Percentiles rank a stretch among this genome's conserved stretches.
Evolutionary conservation across 2,113 vertebrate genomes (phyloP).

Genomic region (Neodontobutis hainanensis): DNA sequence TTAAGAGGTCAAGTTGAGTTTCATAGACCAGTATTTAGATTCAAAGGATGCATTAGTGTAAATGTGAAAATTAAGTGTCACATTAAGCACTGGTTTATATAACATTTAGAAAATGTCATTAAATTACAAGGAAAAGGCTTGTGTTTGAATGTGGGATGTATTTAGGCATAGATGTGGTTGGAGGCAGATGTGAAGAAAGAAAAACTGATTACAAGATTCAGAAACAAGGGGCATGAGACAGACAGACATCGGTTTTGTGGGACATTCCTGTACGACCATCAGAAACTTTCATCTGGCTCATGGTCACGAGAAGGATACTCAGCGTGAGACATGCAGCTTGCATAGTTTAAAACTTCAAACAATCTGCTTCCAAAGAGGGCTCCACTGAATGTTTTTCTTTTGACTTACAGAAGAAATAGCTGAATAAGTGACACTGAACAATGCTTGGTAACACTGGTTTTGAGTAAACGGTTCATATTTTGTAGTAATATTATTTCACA

Average conservation of each 20-base stretch:
- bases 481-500: too few species aligned
- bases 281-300: slow-evolving; percentile 58
- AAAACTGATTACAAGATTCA: slow-evolving; percentile 20
- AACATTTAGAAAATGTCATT: slow-evolving; percentile 20
- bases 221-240: not conserved
- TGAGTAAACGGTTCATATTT: too few species aligned
- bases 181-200: slow-evolving; percentile 50
- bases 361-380: slow-evolving; percentile 43
- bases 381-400: slow-evolving; percentile 25
- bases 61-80: slow-evolving; percentile 42
- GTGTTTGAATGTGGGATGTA: slow-evolving; percentile 17
- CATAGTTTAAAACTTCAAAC: slow-evolving; percentile 60
- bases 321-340: slow-evolving; percentile 35
- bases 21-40: not conserved
- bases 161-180: slow-evolving; percentile 59
- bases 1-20: too few species aligned
- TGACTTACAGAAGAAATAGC: slow-evolving; percentile 9
- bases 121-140: slow-evolving; percentile 64
- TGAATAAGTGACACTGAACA: not conserved
- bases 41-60: not conserved
- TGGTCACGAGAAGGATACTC: slow-evolving; percentile 25
- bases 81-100: slow-evolving; percentile 51
- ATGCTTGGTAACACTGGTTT: too few species aligned
- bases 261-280: slow-evolving; percentile 30
- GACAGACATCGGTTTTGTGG: slow-evolving; percentile 24